phyloP scores from a whole-genome alignment of 2,113 vertebrate genomes.

The Microtus ochrogaster region DNA sequence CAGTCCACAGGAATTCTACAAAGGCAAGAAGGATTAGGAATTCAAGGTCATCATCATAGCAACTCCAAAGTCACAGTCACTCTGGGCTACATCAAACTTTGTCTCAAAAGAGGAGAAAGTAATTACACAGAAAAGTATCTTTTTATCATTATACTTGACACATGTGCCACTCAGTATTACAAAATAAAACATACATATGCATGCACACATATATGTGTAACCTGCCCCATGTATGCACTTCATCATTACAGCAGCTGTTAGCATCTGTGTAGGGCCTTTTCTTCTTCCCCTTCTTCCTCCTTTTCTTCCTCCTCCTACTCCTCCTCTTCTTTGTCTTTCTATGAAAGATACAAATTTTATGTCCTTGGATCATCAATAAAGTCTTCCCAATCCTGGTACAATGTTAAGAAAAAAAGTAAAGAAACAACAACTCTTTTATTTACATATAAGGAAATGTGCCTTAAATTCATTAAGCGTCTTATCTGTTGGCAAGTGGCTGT shows the following conservation, averaged over 20 bases:
- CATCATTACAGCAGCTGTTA: not conserved
- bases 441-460: slow-evolving; percentile 32
- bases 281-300: not conserved
- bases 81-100: not conserved
- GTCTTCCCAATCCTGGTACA: not conserved
- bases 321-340: not conserved
- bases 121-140: not conserved
- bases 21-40: not conserved
- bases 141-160: not conserved
- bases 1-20: not conserved
- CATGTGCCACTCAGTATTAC: not conserved
- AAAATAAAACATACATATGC: not conserved
- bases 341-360: not conserved
- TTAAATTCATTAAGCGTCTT: slow-evolving; percentile 10
- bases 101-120: no score
- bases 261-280: not conserved
- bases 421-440: not conserved
- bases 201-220: not conserved
- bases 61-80: not conserved
- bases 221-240: not conserved
- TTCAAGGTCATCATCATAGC: not conserved
- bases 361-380: not conserved
- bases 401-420: not conserved
- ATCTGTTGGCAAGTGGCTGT: not conserved
- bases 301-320: no score